These are phyloP conservation scores for Pheosia tremula DNA, from an alignment of 2,888 invertebrate species.

Conservation along the genomic window DNA sequence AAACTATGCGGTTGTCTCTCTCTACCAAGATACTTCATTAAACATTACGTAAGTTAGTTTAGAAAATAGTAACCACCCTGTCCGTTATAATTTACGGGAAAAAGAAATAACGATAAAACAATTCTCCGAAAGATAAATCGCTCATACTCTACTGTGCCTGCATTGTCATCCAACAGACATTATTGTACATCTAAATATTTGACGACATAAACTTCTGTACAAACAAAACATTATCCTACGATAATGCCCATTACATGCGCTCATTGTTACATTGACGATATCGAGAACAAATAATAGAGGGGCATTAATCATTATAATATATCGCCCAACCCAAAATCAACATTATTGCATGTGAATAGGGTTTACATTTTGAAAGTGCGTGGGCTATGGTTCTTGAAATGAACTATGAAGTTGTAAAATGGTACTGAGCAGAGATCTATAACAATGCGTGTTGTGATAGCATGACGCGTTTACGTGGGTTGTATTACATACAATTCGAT, in stretches of 20 bases:
- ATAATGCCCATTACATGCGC: slow-evolving; percentile 71
- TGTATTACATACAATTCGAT: slow-evolving; percentile 54
- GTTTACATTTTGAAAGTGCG: slow-evolving; percentile 26
- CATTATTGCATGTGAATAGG: slow-evolving; percentile 11
- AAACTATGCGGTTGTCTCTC: no score
- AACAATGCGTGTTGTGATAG: slow-evolving; percentile 63
- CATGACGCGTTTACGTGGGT: slow-evolving; percentile 69
- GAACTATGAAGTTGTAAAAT: slow-evolving; percentile 45
- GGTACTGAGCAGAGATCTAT: slow-evolving; percentile 36
- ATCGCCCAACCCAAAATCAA: slow-evolving; percentile 20
- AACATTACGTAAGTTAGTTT: no score
- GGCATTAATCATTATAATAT: slow-evolving; percentile 25
- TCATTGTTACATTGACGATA: slow-evolving; percentile 73
- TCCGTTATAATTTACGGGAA: no score
- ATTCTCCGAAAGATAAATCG: neutral
- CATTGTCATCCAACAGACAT: neutral
- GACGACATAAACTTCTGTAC: slow-evolving; percentile 26
- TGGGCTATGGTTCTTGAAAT: slow-evolving; percentile 30
- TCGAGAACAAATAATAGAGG: slow-evolving; percentile 62
- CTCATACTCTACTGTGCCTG: neutral
- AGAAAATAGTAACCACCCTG: no score
- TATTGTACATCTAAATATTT: slow-evolving; percentile 21
- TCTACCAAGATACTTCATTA: no score
- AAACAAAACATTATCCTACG: slow-evolving; percentile 55
- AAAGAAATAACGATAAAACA: neutral